Evolutionary conservation across 2,888 invertebrate species (phyloP).

Genomic region (Oxycera nigricornis): DNA sequence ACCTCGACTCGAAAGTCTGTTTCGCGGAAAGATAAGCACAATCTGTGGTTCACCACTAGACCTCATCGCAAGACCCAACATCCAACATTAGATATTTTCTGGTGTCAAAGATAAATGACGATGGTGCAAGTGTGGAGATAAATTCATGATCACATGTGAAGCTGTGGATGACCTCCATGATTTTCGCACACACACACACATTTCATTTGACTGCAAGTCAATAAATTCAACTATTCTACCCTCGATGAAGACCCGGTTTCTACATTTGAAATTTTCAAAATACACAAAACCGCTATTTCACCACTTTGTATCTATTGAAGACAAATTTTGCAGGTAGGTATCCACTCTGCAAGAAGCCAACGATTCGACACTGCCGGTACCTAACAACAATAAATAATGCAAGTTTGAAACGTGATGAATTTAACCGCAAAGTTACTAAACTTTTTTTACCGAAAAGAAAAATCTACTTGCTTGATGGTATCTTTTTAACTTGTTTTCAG

Average conservation of each 20-base stretch:
- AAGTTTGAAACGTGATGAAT: background rate
- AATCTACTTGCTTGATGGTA: no score
- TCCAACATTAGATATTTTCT: background rate
- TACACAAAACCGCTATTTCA: no score
- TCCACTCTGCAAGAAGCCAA: no score
- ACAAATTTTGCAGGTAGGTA: no score
- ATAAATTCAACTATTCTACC: no score
- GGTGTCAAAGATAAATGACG: constrained; percentile 3
- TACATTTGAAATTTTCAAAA: no score
- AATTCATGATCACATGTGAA: constrained; percentile 2
- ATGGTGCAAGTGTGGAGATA: background rate
- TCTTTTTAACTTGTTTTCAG: background rate
- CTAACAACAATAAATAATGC: background rate
- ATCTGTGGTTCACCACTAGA: background rate
- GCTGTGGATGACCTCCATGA: constrained; percentile 19
- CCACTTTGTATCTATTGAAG: no score
- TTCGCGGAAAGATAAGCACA: constrained; percentile 22
- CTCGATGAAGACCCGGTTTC: no score
- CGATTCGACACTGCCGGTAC: background rate
- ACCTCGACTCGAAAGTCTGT: constrained; percentile 12
- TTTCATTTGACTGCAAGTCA: background rate
- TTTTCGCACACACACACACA: constrained; percentile 18
- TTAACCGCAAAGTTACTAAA: constrained; percentile 12
- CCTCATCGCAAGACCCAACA: background rate
- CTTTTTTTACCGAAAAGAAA: background rate